Base-by-base conservation (phyloP, 2,113 vertebrate genomes). In the Probosciger aterrimus region DNA sequence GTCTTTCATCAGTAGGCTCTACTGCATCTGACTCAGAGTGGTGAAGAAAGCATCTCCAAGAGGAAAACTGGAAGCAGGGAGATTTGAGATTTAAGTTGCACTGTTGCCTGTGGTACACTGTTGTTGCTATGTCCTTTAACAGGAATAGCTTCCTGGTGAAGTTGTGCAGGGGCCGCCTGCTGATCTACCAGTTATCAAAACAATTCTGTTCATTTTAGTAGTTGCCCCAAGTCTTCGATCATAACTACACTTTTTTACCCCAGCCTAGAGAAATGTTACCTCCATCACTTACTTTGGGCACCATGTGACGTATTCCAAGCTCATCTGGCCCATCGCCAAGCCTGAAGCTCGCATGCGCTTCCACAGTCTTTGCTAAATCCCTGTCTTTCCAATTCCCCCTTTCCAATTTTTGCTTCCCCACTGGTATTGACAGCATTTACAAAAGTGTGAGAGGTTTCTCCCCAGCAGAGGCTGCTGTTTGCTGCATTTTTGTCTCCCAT, bases 391-490 rank as follows among this genome's bases (percentile, higher is more conserved):
- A 49, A 47, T 22, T 59, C 33, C 20, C 55, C 57, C 33, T 59
- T n/a, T 15, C 57, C 57, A 59, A 7, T 15, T 80, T 28, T 27
- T 5, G 7, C 15, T 47, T 75, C 18, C 52, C 46, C 22, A 17
- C 10, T 4, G 37, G 8, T 33, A 52, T 0, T 7, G 0, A 7
- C 30, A 39, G 59, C 44, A 6, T 65, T 55, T 69, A 17, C 67
- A 82, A 30, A 68, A 47, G 28, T 50, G 71, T 0, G 0, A 10
- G 20, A 71, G 30, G 43, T 65, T 95, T 88, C 50, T 97, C 80
- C 71, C 90, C 86, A 77, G 92, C 6, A 96, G 94, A 95, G 91
- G 91, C 73, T 97, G 96, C 91, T 96, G 47, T 95, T 90, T 78
- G 64, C 86, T 79, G 70, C 23, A 23, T 88, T 76, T 35, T 43